Base-by-base conservation (phyloP, 2,113 vertebrate genomes). In the Hassar affinis region DNA sequence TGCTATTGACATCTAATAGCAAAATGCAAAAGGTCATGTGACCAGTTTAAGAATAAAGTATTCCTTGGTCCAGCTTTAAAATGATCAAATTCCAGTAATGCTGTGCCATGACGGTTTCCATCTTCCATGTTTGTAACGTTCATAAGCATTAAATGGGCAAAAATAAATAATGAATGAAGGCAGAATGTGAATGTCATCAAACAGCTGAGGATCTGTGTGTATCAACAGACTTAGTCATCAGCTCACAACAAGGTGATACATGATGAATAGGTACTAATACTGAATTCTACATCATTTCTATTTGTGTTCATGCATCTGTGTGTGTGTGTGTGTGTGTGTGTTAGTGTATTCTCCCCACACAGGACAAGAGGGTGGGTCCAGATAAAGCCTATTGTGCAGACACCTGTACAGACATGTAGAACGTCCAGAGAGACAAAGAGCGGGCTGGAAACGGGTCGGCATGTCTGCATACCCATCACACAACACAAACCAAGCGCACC, bases 401-500 rank as follows among this genome's bases (percentile, higher is more conserved):
- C 87, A 88, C 85, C 82, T 89, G 89, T 88, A 86, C 77, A 82
- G 86, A 79, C 88, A 87, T 59, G 80, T 62, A 85, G 77, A 78
- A 69, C 64, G 14, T 30, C 35, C 14, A 78, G 30, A 52, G 7
- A 57, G 79, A 85, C 72, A 69, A 57, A 59, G 76, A 66, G 57
- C 33, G 17, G 42, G 62, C 49, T 72, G 71, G 75, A 59, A 84
- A 56, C n/a, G 56, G 84, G 69, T 72, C 86, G 69, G 71, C 52
- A 69, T 30, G 72, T 71, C 76, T 86, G 49, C 61, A 85, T 84
- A 62, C 51, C 52, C 51, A 77, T 77, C 77, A 87, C 35, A 75
- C 52, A 75, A 71, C 80, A 78, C 35, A 78, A 82, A 18, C 42
- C 74, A 82, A 54, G 33, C 30, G 56, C n/a, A 35, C 72, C 82